Base-by-base conservation (phyloP, 2,888 invertebrate genomes). In the Euphydryas editha region DNA sequence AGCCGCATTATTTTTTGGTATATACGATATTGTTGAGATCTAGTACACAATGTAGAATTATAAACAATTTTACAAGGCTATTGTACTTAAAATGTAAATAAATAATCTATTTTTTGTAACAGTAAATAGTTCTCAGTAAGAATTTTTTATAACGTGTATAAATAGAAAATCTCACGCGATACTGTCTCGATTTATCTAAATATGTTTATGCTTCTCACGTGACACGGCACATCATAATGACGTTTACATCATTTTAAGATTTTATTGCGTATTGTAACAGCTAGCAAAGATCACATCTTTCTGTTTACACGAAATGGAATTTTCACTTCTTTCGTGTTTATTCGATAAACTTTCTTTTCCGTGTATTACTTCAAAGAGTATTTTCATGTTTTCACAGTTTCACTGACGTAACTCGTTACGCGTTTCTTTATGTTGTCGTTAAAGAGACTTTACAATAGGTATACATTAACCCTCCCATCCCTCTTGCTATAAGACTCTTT, bases 161-260 rank as follows among this genome's bases (percentile, higher is more conserved):
- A 36, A 36, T 54, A 36, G 1, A 54, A 17, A 36, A 54, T 54
- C 54, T 24, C 54, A 54, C 54, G 54, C 10, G n/a, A 36, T n/a
- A 54, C 24, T 30, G 36, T 54, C 54, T 36, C 30, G 21, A 21
- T 51, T 54, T 54, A 54, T 30, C 54, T 54, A 17, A 36, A 54
- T 36, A 36, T 54, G 17, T 54, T 36, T 17, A 54, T 17, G 15
- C 42, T 63, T 51, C 58, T 64, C 51, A 51, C 44, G 56, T 65
- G 62, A 65, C 65, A 62, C 55, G 39, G 60, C 65, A 55, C 57
- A 62, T 68, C 51, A 21, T 58, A 59, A 68, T 51, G 59, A 39
- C 59, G 59, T 70, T 66, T 66, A 54, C 62, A 65, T 70, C 60
- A 68, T 58, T 62, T 60, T 57, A 59, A 60, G 58, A 68, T 70